Evolutionary conservation across 2,888 invertebrate species (phyloP).

Genomic region (Aplocera efformata): DNA sequence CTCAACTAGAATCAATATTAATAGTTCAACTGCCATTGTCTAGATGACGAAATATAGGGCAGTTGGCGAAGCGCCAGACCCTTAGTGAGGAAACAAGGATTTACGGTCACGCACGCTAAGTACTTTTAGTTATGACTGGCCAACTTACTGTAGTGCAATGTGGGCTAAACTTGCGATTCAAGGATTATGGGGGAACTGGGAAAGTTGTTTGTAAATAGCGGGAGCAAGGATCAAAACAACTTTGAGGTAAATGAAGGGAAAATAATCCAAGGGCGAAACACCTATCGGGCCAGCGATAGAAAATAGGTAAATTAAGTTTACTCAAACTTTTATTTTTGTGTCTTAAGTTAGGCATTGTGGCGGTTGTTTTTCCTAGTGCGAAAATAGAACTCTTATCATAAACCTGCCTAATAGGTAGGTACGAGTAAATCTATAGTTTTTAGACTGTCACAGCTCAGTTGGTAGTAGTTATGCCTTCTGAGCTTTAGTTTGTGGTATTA

Average conservation of each 20-base stretch:
- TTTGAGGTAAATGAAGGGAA: conserved; percentile 18
- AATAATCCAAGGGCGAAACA: conserved; percentile 12
- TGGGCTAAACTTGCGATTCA: conserved; percentile 18
- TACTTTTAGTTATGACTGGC: conserved; percentile 22
- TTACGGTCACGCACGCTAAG: conserved; percentile 26
- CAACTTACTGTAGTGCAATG: conserved; percentile 9
- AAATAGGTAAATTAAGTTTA: neutral
- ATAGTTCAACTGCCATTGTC: conserved; percentile 22
- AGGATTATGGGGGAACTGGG: conserved; percentile 14
- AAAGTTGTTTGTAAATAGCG: conserved; percentile 13
- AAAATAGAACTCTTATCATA: too few relatives aligned
- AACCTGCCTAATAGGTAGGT: too few relatives aligned
- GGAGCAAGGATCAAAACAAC: conserved; percentile 16
- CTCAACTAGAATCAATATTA: conserved; percentile 22
- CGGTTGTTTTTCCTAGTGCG: too few relatives aligned
- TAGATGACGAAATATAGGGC: conserved; percentile 20
- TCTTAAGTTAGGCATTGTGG: too few relatives aligned
- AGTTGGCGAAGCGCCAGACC: conserved; percentile 21
- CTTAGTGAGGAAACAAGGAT: conserved; percentile 20
- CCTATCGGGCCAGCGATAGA: neutral
- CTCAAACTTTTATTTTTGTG: too few relatives aligned
- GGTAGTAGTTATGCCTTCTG: too few relatives aligned
- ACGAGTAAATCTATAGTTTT: too few relatives aligned
- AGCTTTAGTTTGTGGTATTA: too few relatives aligned
- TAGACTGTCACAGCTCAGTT: too few relatives aligned